Conservation (phyloP, 1,140 invertebrate genomes). For the Brachionus rubens region DNA sequence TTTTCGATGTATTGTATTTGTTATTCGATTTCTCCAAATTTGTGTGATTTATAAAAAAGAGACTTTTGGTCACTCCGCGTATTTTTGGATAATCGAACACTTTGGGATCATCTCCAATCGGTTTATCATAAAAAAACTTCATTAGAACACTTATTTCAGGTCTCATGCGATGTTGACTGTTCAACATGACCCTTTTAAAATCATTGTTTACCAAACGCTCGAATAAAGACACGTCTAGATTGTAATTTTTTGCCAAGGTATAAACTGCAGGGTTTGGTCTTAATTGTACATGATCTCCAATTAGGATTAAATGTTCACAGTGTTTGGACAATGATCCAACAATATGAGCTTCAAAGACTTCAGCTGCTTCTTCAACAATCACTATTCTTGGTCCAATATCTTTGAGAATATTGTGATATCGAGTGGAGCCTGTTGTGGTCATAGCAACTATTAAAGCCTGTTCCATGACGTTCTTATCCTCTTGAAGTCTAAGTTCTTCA, state of each 20-base stretch:
- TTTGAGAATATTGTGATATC: slow-evolving; percentile 7
- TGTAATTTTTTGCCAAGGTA: slow-evolving; percentile 54
- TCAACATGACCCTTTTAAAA: slow-evolving; percentile 53
- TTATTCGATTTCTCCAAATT: slow-evolving; percentile 49
- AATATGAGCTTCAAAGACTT: slow-evolving; percentile 57
- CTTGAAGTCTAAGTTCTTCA: slow-evolving; percentile 10
- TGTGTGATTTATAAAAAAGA: slow-evolving; percentile 58
- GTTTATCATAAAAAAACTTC: slow-evolving; percentile 56
- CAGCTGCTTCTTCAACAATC: slow-evolving; percentile 59
- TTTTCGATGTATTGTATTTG: slow-evolving; percentile 53
- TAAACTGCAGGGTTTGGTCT: slow-evolving; percentile 59
- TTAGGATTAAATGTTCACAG: slow-evolving; percentile 76
- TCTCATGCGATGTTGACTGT: slow-evolving; percentile 61
- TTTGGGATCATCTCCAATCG: slow-evolving; percentile 51
- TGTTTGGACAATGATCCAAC: slow-evolving; percentile 64
- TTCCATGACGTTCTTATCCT: slow-evolving; percentile 48
- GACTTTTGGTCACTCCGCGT: slow-evolving; percentile 54
- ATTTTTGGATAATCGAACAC: slow-evolving; percentile 52
- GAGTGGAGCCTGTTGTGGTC: slow-evolving; percentile 55
- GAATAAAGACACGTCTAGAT: slow-evolving; percentile 59
- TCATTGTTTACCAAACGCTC: slow-evolving; percentile 57
- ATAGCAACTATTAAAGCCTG: slow-evolving; percentile 54
- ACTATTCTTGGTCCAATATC: slow-evolving; percentile 48
- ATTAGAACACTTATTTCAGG: slow-evolving; percentile 59
- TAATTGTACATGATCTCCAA: slow-evolving; percentile 69